These are phyloP conservation scores for Tupaia tana DNA, from an alignment of 2,113 vertebrate species.

Conservation along the genomic window DNA sequence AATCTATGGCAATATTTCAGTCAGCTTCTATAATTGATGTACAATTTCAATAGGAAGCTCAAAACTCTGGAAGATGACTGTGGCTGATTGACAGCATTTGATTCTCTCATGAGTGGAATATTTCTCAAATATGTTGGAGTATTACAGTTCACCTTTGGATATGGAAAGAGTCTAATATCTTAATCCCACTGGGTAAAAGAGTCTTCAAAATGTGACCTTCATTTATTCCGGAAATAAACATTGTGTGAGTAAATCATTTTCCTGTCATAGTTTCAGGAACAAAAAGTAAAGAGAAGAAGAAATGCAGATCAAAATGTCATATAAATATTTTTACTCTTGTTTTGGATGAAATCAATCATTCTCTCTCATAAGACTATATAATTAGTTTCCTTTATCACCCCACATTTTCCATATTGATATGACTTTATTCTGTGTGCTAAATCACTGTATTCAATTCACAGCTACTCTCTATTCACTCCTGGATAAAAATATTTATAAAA, in stretches of 20 bases:
- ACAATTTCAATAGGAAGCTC: background rate
- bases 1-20: constrained; percentile 39
- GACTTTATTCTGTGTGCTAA: background rate
- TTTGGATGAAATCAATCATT: background rate
- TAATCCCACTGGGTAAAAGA: background rate
- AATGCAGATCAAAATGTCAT: background rate
- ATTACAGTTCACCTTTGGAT: background rate
- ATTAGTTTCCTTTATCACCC: background rate
- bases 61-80: background rate
- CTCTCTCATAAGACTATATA: background rate
- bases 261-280: background rate
- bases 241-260: background rate
- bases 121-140: background rate
- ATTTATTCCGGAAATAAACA: constrained; percentile 37
- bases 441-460: background rate
- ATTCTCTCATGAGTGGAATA: background rate
- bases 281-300: background rate
- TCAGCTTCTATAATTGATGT: constrained; percentile 55
- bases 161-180: background rate
- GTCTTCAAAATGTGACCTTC: background rate
- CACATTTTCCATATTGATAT: background rate
- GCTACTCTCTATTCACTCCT: background rate
- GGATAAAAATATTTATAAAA: background rate
- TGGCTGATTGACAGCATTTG: background rate
- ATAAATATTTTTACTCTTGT: background rate